Conservation (phyloP, 2,113 vertebrate species). For the human region DNA sequence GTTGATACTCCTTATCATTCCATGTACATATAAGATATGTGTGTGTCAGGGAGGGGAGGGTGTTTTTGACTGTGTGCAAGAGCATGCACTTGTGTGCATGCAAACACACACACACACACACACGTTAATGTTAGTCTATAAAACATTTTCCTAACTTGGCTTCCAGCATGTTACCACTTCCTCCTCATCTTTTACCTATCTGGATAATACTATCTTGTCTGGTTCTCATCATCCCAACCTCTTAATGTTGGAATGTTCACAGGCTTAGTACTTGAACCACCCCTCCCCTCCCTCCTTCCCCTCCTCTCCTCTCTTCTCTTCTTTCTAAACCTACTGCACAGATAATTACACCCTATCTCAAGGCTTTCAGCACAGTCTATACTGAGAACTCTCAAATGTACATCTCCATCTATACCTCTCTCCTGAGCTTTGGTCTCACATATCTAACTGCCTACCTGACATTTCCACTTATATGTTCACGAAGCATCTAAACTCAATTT, state of each 20-base stretch:
- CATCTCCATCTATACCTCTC: neutral
- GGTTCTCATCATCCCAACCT: neutral
- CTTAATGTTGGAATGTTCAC: neutral
- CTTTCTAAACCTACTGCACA: neutral
- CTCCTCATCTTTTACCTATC: neutral
- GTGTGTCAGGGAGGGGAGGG: neutral
- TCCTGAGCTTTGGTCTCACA: neutral
- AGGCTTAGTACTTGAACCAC: neutral
- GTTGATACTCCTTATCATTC: neutral
- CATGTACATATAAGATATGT: neutral
- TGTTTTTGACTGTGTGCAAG: neutral
- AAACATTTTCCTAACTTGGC: neutral
- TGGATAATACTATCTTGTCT: neutral
- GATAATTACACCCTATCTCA: neutral
- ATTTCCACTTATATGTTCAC: neutral
- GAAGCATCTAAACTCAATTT: neutral
- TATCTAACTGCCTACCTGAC: neutral
- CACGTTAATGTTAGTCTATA: neutral
- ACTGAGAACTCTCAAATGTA: neutral
- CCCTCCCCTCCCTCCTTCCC: too few relatives aligned
- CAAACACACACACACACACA: accelerated
- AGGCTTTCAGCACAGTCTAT: neutral
- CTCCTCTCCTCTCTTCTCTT: neutral
- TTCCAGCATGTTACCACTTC: neutral
- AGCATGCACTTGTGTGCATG: too few relatives aligned